A percentile compares a stretch with the other conserved stretches of the same genome.
Evolutionary conservation across 1,140 invertebrate species (phyloP).

Genomic region (Thaumetopoea pityocampa): DNA sequence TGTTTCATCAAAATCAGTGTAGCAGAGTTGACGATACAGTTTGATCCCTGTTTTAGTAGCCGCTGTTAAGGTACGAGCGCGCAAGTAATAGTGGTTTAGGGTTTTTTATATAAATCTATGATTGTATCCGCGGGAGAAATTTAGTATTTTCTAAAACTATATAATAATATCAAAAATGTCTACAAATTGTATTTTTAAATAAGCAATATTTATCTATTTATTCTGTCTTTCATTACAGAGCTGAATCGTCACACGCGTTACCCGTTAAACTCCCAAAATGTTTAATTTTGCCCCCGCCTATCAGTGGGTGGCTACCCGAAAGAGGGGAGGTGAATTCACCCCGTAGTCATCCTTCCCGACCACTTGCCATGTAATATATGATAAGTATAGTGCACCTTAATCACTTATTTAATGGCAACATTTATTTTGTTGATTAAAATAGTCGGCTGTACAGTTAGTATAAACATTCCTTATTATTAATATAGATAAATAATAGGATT

Average conservation of each 20-base stretch:
- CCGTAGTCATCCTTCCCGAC: conserved; percentile 26
- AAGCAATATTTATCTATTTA: conserved; percentile 33
- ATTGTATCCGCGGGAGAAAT: too few species aligned
- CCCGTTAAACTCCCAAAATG: conserved; percentile 57
- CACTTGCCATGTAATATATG: conserved; percentile 64
- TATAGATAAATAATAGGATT: too few species aligned
- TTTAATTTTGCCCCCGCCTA: conserved; percentile 59
- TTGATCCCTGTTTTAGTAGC: too few species aligned
- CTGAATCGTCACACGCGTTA: conserved; percentile 47
- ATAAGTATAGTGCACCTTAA: conserved; percentile 68
- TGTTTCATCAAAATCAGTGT: too few species aligned
- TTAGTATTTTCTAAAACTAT: too few species aligned
- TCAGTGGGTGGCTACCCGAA: conserved; percentile 17
- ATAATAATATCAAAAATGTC: too few species aligned
- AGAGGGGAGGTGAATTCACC: conserved; percentile 19
- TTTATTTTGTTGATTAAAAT: conserved; percentile 74
- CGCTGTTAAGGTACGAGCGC: too few species aligned
- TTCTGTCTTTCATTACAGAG: conserved; percentile 18
- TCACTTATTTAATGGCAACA: conserved; percentile 72
- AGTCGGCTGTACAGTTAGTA: conserved; percentile 44
- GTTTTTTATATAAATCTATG: too few species aligned
- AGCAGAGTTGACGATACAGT: too few species aligned
- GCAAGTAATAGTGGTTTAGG: too few species aligned
- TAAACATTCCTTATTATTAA: too few species aligned
- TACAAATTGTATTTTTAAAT: too few species aligned